Evolutionary conservation across 2,113 vertebrate species (phyloP), one percentile per base, ranked within the genome.

Genomic region (Pterophyllum scalare): DNA sequence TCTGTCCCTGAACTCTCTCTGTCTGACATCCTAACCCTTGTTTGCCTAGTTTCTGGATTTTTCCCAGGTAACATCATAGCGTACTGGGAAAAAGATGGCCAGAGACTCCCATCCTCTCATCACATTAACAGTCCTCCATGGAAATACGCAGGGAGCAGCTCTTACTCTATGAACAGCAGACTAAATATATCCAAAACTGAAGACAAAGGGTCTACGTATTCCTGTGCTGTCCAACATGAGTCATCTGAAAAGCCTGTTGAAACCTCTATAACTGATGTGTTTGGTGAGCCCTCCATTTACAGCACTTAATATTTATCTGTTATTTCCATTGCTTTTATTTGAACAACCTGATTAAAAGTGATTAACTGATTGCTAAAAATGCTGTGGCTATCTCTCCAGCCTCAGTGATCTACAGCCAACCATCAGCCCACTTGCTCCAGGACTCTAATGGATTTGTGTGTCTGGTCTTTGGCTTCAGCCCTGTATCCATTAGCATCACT

Each of bases 141-240:
- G 79, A 62, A 79, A 52, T 79, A 76, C 13, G 19, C 67, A 46
- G 87, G n/a, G 5, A 84, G 43, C 22, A 57, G 24, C 17, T 83
- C 75, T 26, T 95, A 91, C 58, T 92, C 85, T 60, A 90, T 94
- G 90, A 90, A 82, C 84, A 96, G 95, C 80, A 82, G 59, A 56
- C 74, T 95, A 15, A 92, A 77, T 5, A 14, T 89, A 22, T 65
- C 84, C 24, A 75, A 61, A 82, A 83, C 80, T 6, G 31, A 79
- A 17, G 65, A 77, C 33, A 76, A 76, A 5, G 14, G 80, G 4
- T 91, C 86, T 3, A 59, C 11, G 1, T 95, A 92, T 72, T 88
- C 93, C 12, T 96, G 95, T 86, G 77, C 87, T 72, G 94, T 94
- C 62, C 88, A 1, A 78, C 94, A 96, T 2, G 91, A 95, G 62